Conservation (phyloP, 2,888 invertebrate species). For the Netelia inedita region DNA sequence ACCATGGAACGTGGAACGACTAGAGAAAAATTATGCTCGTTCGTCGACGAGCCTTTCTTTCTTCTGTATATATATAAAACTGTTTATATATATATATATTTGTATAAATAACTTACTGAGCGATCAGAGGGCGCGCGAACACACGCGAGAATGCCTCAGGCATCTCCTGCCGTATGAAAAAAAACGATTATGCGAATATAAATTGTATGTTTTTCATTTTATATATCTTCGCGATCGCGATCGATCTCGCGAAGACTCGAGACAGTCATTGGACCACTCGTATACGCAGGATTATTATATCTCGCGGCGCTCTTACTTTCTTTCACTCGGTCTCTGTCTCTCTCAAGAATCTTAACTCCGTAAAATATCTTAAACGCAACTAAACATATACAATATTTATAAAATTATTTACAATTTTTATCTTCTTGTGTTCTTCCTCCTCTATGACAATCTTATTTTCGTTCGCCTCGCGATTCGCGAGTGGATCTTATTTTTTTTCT, state of each 20-base stretch:
- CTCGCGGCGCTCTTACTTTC: slow-evolving; percentile 24
- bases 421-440: slow-evolving; percentile 27
- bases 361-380: slow-evolving; percentile 70
- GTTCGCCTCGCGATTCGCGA: slow-evolving; percentile 1
- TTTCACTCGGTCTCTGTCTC: slow-evolving; percentile 57
- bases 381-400: slow-evolving; percentile 72
- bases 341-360: slow-evolving; percentile 59
- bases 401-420: slow-evolving; percentile 67
- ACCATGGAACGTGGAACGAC: slow-evolving; percentile 59
- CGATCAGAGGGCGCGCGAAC: slow-evolving; percentile 49
- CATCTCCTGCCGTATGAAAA: slow-evolving; percentile 31
- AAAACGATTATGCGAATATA: slow-evolving; percentile 35
- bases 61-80: slow-evolving; percentile 31
- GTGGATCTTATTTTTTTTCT: slow-evolving; percentile 46
- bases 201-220: neutral
- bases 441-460: slow-evolving; percentile 34
- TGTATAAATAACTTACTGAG: slow-evolving; percentile 68
- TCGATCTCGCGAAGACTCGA: slow-evolving; percentile 39
- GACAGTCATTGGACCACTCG: slow-evolving; percentile 31
- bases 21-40: slow-evolving; percentile 65
- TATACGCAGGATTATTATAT: slow-evolving; percentile 27
- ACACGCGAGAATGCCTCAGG: slow-evolving; percentile 59
- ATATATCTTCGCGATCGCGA: slow-evolving; percentile 16
- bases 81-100: slow-evolving; percentile 34
- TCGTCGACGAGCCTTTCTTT: slow-evolving; percentile 35